Base-by-base conservation (phyloP, 2,113 vertebrate species). In the Caranx ignobilis region DNA sequence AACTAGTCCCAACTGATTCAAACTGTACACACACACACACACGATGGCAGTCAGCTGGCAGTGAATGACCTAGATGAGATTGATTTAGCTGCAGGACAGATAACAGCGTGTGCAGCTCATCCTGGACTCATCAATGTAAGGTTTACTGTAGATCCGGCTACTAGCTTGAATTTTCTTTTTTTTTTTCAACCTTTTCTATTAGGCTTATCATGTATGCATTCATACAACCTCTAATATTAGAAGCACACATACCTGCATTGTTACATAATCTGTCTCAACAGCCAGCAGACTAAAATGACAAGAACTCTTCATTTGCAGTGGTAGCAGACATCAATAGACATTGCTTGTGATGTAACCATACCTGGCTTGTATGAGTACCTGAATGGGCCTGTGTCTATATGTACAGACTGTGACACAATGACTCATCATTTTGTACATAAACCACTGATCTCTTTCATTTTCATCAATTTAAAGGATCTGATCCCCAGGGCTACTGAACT, bases 1-100 rank as follows among this genome's bases (percentile, higher is more conserved):
- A 39, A 56, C 32, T 16, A 34, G 3, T 47, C 66, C 21, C 26
- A 80, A 63, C 67, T 65, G 54, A 59, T 54, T 31, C 71, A 45
- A 31, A 54, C 67, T 61, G 67, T 55, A 62, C 59, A 76, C 79
- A 74, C 71, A 66, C 76, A 60, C 18, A 26, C 52, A 55, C 52
- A 11, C 10, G 10, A 4, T 21, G 21, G 56, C 59, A 75, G 52
- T 62, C 75, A 66, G 59, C 68, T 79, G 82, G 77, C 73, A 55
- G 71, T 61, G 63, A 72, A 71, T 89, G 90, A 91, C 89, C 90
- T 89, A 91, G 72, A 90, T 93, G 85, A 72, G 89, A 88, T 89
- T 87, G 84, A 88, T 91, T 89, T 68, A 85, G 87, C 88, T 62
- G 78, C 66, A 75, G 83, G 66, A 77, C 83, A 83, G 66, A 86